Base-by-base conservation (phyloP, 2,888 invertebrate genomes). In the Agrotis exclamationis region DNA sequence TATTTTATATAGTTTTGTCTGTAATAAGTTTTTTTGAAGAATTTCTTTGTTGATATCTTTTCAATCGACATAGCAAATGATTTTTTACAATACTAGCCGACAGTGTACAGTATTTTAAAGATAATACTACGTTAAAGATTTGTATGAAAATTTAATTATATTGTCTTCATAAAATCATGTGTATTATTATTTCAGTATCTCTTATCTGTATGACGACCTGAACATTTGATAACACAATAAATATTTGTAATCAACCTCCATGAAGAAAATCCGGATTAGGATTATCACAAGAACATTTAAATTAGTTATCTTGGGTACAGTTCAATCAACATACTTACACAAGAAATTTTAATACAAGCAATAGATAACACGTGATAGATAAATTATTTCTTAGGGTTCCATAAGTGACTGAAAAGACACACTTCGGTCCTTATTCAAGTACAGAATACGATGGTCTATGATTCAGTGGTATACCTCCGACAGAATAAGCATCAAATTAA, bases 81-180 rank as follows among this genome's bases (percentile, higher is more conserved):
- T 94, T 90, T 87, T 88, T 92, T 91, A 81, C 93, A 90, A 93
- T 85, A 87, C 89, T 86, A 88, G 88, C 91, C 91, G 95, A 91
- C 94, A 91, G 84, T 97, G 97, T 97, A 97, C 97, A 97, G 97
- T 97, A 97, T 97, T 97, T 97, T 97, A 97, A 97, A 96, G 96
- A 96, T 97, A 95, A 97, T 97, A 97, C 92, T 95, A 96, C 97
- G 97, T 97, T 97, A 97, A 97, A 97, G 95, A 97, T 97, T 97
- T 97, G 97, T 97, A 97, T 97, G 97, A 97, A 97, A 97, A 97
- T 97, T 97, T 95, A 96, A 97, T 96, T 97, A 97, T 96, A 96
- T 96, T 95, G 96, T 96, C 96, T 96, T 96, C 96, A 93, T 96
- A 96, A 95, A 94, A 90, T 86, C 72, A 87, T 70, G 88, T 90